Percentiles rank a stretch among this genome's conserved stretches.
These are phyloP conservation scores for Frankliniella intonsa DNA, from an alignment of 2,888 invertebrate species.

Conservation along the genomic window DNA sequence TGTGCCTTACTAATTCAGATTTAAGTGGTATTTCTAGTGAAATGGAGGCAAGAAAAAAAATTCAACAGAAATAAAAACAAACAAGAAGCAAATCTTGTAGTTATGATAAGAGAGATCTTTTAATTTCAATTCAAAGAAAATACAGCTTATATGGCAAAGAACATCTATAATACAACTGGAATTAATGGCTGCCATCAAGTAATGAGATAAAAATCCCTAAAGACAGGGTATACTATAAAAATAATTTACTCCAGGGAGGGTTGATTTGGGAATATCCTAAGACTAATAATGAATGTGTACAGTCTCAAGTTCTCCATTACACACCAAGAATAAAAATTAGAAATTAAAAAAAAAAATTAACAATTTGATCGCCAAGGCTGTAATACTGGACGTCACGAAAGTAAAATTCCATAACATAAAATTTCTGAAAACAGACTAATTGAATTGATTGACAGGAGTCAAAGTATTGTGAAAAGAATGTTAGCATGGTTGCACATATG, in stretches of 20 bases:
- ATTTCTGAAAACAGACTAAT: background rate
- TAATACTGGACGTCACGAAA: background rate
- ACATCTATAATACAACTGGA: background rate
- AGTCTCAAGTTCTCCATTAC: background rate
- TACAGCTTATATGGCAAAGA: slow-evolving; percentile 15
- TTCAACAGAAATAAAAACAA: background rate
- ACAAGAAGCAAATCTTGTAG: background rate
- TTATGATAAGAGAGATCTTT: background rate
- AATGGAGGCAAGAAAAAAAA: background rate
- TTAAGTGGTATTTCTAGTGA: background rate
- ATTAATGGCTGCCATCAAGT: background rate
- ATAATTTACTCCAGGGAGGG: background rate
- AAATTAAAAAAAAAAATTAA: background rate
- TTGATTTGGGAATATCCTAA: background rate
- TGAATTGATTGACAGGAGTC: background rate
- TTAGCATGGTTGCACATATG: too few relatives aligned
- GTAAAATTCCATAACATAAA: background rate
- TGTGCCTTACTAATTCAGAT: too few relatives aligned
- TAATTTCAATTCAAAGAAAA: background rate
- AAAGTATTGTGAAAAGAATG: too few relatives aligned
- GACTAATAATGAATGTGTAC: background rate
- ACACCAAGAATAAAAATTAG: background rate
- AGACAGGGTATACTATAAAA: background rate
- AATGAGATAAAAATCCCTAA: background rate
- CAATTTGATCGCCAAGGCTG: too few relatives aligned